Conservation (phyloP, 2,113 vertebrate species). For the Pseudolaguvia tuberculata region DNA sequence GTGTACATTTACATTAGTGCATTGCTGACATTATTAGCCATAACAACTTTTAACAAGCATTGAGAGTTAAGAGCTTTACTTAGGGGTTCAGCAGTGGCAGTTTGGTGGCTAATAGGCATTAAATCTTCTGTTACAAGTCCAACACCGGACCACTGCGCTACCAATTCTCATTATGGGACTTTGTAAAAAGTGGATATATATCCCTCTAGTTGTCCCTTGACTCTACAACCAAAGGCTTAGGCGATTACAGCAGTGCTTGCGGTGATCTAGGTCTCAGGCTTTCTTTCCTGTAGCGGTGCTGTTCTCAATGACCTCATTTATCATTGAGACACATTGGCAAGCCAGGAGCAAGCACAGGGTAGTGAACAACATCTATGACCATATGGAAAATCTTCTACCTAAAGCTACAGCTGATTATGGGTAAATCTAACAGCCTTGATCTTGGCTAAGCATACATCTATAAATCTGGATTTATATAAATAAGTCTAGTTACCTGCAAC, state of each 20-base stretch:
- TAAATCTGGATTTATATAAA: not conserved
- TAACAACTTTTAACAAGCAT: no score
- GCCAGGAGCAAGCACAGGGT: slow-evolving; percentile 25
- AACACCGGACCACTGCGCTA: no score
- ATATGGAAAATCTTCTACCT: slow-evolving; percentile 8
- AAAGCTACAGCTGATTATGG: not conserved
- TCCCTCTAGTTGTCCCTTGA: not conserved
- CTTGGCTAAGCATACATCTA: no score
- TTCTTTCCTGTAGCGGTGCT: slow-evolving; percentile 56
- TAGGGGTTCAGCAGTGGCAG: no score
- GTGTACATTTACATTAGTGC: no score
- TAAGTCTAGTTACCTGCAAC: not conserved
- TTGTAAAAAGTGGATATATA: no score
- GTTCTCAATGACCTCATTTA: slow-evolving; percentile 55
- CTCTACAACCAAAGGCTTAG: slow-evolving; percentile 31
- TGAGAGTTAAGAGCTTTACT: no score
- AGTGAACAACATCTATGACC: slow-evolving; percentile 3
- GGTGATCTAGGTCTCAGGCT: slow-evolving; percentile 60
- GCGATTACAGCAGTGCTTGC: slow-evolving; percentile 57
- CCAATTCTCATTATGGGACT: no score
- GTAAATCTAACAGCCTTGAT: not conserved
- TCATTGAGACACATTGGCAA: slow-evolving; percentile 57
- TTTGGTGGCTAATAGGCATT: no score
- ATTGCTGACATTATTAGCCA: no score
- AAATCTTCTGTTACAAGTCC: no score